Evolutionary conservation across 2,888 invertebrate species (phyloP).

Genomic region (Drosophila prostipennis): DNA sequence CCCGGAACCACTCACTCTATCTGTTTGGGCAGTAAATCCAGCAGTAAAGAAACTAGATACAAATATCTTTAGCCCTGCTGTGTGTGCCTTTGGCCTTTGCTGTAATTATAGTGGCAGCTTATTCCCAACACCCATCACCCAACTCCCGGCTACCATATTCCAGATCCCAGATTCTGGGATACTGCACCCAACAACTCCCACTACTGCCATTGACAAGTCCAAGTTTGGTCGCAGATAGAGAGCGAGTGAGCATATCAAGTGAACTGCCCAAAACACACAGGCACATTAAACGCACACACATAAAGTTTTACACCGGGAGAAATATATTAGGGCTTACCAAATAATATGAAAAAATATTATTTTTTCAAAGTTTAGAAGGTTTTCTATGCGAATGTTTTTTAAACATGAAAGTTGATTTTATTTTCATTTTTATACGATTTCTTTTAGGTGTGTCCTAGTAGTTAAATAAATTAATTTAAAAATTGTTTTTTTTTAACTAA

Average conservation of each 20-base stretch:
- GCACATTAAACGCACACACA: conserved; percentile 30
- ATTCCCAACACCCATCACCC: conserved; percentile 37
- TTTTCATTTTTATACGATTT: too few species aligned
- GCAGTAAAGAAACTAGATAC: conserved; percentile 72
- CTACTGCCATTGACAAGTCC: conserved; percentile 71
- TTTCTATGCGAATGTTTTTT: too few species aligned
- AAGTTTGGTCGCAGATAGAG: conserved; percentile 59
- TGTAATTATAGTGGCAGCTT: conserved; percentile 72
- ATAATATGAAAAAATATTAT: too few species aligned
- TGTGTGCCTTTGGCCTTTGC: conserved; percentile 56
- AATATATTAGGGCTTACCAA: not conserved
- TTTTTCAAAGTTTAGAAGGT: too few species aligned
- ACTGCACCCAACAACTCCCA: conserved; percentile 2
- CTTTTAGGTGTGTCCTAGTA: too few species aligned
- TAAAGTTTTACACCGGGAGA: conserved; percentile 10
- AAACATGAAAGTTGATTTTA: too few species aligned
- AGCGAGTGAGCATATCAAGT: conserved; percentile 57
- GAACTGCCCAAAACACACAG: conserved; percentile 56
- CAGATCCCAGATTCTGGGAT: not conserved
- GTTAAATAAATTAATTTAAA: too few species aligned
- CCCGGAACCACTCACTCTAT: not conserved
- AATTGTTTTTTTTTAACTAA: too few species aligned
- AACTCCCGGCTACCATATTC: not conserved
- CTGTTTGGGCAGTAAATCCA: conserved; percentile 57
- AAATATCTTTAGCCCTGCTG: conserved; percentile 61